Conservation (phyloP, 2,888 invertebrate genomes). For the Tenthredo notha region DNA sequence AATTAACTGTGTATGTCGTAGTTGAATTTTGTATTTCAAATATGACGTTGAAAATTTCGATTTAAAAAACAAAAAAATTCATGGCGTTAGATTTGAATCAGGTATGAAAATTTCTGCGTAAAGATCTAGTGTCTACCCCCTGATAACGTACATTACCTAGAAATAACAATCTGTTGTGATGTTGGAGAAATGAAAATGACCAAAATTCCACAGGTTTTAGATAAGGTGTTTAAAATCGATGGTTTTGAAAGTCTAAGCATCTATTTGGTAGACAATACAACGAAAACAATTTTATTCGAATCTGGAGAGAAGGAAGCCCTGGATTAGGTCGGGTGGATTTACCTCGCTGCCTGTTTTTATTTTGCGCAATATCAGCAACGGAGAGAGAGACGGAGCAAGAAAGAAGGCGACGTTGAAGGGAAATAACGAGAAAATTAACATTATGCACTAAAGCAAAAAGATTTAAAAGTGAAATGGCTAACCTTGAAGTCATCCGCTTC, state of each 20-base stretch:
- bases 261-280: too few relatives aligned
- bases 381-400: background rate
- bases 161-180: background rate
- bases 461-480: constrained; percentile 57
- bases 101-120: background rate
- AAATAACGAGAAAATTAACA: background rate
- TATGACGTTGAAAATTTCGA: too few relatives aligned
- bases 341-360: too few relatives aligned
- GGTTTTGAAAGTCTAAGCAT: too few relatives aligned
- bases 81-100: background rate
- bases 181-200: background rate
- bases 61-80: too few relatives aligned
- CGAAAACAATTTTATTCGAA: too few relatives aligned
- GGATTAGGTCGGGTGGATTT: too few relatives aligned
- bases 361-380: background rate
- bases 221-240: too few relatives aligned
- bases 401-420: background rate
- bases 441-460: background rate
- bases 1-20: too few relatives aligned
- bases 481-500: constrained; percentile 89
- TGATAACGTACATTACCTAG: background rate
- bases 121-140: background rate
- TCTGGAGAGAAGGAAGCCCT: too few relatives aligned
- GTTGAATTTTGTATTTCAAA: too few relatives aligned
- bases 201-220: background rate